Evolutionary conservation across 2,113 vertebrate genomes (phyloP).

Genomic region (Ondatra zibethicus): DNA sequence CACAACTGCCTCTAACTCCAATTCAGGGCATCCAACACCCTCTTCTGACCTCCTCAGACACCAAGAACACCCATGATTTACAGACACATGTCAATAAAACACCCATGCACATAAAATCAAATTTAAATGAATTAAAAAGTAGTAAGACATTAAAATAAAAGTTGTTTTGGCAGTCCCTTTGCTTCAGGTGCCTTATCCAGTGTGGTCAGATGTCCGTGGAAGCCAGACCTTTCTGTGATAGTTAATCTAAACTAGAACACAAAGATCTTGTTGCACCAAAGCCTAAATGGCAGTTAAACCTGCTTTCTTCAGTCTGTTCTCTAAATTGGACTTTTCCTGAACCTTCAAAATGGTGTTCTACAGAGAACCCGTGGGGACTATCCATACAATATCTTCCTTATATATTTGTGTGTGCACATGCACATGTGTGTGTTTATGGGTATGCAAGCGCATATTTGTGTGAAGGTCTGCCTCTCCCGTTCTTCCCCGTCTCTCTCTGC

Average conservation of each 20-base stretch:
- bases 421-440: background rate
- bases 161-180: background rate
- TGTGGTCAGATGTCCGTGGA: background rate
- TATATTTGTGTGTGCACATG: background rate
- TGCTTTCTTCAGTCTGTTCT: background rate
- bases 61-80: background rate
- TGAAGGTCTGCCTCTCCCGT: background rate
- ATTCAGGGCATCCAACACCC: background rate
- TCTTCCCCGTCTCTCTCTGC: background rate
- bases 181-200: background rate
- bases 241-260: background rate
- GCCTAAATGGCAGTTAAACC: background rate
- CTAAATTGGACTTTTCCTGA: background rate
- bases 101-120: background rate
- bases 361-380: background rate
- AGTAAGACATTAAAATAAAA: background rate
- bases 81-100: background rate
- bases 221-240: background rate
- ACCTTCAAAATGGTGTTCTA: background rate
- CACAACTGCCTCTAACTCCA: background rate
- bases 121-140: background rate
- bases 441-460: background rate
- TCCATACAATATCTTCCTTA: background rate
- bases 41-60: background rate
- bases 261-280: background rate